Base-by-base conservation (phyloP, 53 echinoderm and acorn worm genomes). In the Stichopus horrens region DNA sequence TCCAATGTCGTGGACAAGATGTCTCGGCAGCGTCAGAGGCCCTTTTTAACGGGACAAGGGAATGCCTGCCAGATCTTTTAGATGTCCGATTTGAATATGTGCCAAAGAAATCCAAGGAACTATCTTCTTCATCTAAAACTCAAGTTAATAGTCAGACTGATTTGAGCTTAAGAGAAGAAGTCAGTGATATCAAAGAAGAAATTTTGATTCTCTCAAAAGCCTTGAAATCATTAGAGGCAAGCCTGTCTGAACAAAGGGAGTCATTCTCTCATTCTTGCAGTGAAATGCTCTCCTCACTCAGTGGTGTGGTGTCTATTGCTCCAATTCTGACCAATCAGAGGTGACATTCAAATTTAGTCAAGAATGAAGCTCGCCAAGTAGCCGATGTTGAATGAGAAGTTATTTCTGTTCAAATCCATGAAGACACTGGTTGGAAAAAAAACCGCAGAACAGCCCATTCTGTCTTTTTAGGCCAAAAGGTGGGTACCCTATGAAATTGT, bases 161-260 rank as follows among this genome's bases (percentile, higher is more conserved):
- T 21, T 71, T 13, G 71, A 71, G 57, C 81, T 18, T 14, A 18
- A 21, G 4, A 18, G 22, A 20, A n/a, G 58, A 20, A 21, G 57
- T 56, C 10, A 57, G 21, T 56, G 81, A 81, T 22, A 81, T 81
- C 7, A 57, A 53, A 54, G 58, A 81, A 14, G 81, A 81, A 81
- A 55, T 81, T 23, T 20, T 9, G 20, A 58, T 57, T 21, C 81
- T 81, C 57, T 57, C 81, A 6, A 81, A 55, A 53, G 9, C 16
- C n/a, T 58, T 81, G 56, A 56, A 10, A 52, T 81, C 81, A 2
- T n/a, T 81, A 20, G 23, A 58, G 57, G 81, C 20, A 57, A 19
- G 20, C 16, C 23, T 81, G 21, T 81, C 7, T 7, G 58, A 57
- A 8, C 81, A 81, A 11, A 81, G 58, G 21, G 81, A 81, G 6